Evolutionary conservation across 1,140 invertebrate species (phyloP).

Genomic region (Cydia strobilella): DNA sequence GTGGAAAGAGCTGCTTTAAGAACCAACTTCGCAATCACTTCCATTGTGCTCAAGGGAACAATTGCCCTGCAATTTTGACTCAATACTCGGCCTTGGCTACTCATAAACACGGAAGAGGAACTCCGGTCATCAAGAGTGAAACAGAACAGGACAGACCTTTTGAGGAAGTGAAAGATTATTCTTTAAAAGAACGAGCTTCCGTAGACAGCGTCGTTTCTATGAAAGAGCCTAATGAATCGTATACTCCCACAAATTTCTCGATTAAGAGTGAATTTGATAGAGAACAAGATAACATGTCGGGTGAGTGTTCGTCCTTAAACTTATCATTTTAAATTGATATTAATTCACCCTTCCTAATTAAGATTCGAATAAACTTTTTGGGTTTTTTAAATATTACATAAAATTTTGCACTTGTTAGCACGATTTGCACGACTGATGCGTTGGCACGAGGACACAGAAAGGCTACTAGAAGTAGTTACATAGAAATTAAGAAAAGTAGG

Average conservation of each 20-base stretch:
- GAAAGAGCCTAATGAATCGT: conserved; percentile 63
- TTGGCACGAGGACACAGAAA: too few relatives aligned
- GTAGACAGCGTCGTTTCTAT: conserved; percentile 64
- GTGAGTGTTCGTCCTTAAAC: conserved; percentile 58
- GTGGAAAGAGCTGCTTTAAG: conserved; percentile 74
- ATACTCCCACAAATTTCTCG: conserved; percentile 68
- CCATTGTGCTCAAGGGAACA: conserved; percentile 74
- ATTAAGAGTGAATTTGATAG: conserved; percentile 77
- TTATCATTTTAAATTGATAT: conserved; percentile 19
- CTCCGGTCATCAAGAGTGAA: conserved; percentile 69
- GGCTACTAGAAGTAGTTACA: too few relatives aligned
- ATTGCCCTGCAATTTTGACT: conserved; percentile 73
- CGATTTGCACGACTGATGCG: too few relatives aligned
- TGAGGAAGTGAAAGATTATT: conserved; percentile 78
- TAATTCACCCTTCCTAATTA: not conserved
- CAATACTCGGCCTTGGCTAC: conserved; percentile 75
- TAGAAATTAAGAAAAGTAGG: too few relatives aligned
- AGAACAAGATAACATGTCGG: conserved; percentile 74
- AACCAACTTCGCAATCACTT: conserved; percentile 74
- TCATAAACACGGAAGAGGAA: conserved; percentile 74
- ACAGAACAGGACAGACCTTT: conserved; percentile 66
- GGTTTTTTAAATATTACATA: too few relatives aligned
- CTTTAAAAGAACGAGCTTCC: conserved; percentile 73
- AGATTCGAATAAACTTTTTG: not conserved
- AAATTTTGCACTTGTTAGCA: not conserved